A percentile compares a stretch with the other conserved stretches of the same genome.
phyloP scores from a whole-genome alignment of 2,888 invertebrate species.

The Flabesymbios commensalis region DNA sequence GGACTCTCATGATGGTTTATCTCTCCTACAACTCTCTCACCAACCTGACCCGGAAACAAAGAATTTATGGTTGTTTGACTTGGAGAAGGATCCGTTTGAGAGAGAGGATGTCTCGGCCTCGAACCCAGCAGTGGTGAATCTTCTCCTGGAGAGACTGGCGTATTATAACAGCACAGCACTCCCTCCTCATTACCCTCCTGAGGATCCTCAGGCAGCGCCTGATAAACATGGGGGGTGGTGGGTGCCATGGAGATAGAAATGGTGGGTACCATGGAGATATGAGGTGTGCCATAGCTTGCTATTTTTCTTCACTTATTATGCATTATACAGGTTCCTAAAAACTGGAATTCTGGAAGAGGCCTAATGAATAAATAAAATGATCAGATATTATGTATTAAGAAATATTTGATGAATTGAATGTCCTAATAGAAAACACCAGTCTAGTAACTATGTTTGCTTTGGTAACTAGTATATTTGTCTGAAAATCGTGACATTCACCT shows the following conservation, averaged over 20 bases:
- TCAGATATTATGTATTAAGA: no score
- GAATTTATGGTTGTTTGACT: slow-evolving; percentile 55
- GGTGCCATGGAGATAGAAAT: slow-evolving; percentile 51
- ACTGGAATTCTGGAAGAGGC: no score
- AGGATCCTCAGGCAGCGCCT: slow-evolving; percentile 45
- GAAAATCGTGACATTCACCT: no score
- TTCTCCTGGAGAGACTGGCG: slow-evolving; percentile 40
- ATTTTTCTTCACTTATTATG: no score
- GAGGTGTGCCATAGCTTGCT: no score
- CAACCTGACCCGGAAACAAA: slow-evolving; percentile 19
- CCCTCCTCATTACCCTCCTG: slow-evolving; percentile 41
- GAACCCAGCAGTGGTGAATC: slow-evolving; percentile 37
- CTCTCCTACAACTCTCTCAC: background rate
- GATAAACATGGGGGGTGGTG: slow-evolving; percentile 47
- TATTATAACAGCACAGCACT: slow-evolving; percentile 48
- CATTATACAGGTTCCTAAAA: no score
- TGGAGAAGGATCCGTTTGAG: slow-evolving; percentile 49
- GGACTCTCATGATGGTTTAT: background rate
- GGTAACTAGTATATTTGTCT: no score
- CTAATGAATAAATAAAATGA: no score
- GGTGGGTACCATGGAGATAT: no score
- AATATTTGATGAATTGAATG: no score
- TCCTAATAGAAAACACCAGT: no score
- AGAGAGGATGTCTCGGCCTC: slow-evolving; percentile 40
- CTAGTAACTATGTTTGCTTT: no score